Conservation (phyloP, 2,888 invertebrate species). For the Dioctria linearis region DNA sequence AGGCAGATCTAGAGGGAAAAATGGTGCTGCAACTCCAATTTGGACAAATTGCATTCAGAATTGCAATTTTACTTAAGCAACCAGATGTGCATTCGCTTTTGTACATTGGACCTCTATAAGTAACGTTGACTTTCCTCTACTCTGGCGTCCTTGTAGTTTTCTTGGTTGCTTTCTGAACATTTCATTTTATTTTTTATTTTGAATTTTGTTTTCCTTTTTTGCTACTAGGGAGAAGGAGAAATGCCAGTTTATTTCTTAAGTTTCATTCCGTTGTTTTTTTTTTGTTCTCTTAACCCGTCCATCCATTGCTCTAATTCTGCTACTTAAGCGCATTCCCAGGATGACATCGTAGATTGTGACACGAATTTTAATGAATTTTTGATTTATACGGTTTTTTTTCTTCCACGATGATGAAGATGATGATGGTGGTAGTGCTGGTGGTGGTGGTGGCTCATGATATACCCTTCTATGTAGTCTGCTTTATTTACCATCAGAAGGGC, state of each 20-base stretch:
- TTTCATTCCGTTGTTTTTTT: neutral
- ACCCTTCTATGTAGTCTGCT: slow-evolving; percentile 2
- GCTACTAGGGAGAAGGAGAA: neutral
- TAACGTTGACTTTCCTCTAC: neutral
- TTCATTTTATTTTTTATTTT: neutral
- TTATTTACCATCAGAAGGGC: slow-evolving; percentile 48
- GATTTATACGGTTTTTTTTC: slow-evolving; percentile 41
- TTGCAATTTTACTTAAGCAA: slow-evolving; percentile 42
- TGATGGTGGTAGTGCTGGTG: too few species aligned
- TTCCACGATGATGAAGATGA: neutral
- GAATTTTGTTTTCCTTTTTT: neutral
- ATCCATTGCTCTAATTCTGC: slow-evolving; percentile 44
- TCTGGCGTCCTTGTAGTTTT: neutral
- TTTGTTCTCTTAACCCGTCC: slow-evolving; percentile 5
- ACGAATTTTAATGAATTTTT: slow-evolving; percentile 55
- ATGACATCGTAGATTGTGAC: slow-evolving; percentile 50
- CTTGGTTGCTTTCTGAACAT: neutral
- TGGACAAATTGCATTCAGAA: slow-evolving; percentile 51
- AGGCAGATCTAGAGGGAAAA: slow-evolving; percentile 24
- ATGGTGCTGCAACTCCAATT: slow-evolving; percentile 43
- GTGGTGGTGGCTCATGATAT: slow-evolving; percentile 23
- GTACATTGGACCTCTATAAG: neutral
- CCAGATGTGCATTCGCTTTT: slow-evolving; percentile 50
- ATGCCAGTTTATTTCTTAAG: slow-evolving; percentile 34
- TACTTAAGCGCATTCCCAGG: slow-evolving; percentile 50